Percentiles rank a stretch among this genome's conserved stretches.
Conservation (phyloP, 2,113 vertebrate species). For the Myiozetetes cayanensis region DNA sequence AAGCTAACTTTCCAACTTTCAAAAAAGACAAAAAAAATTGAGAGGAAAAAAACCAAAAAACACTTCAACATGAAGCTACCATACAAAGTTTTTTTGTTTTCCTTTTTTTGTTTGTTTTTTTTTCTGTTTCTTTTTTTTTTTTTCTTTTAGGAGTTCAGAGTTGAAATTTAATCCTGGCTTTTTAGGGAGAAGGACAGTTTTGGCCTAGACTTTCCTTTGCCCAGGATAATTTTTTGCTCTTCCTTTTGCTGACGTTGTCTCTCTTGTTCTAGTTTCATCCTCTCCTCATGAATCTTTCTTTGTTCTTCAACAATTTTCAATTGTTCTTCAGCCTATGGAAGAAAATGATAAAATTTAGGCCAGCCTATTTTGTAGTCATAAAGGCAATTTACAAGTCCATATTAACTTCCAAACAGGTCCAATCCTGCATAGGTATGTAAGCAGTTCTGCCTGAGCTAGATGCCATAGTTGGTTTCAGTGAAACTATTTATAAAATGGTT, state of each 20-base stretch:
- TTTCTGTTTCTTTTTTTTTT: slow-evolving; percentile 26
- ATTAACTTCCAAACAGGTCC: slow-evolving; percentile 15
- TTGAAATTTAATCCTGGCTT: slow-evolving; percentile 87
- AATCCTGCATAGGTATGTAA: not conserved
- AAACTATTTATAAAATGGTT: not conserved
- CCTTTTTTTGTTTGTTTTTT: slow-evolving; percentile 26
- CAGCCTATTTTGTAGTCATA: not conserved
- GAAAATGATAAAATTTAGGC: slow-evolving; percentile 48
- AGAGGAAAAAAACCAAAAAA: not conserved
- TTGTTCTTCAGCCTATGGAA: slow-evolving; percentile 94
- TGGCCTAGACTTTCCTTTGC: slow-evolving; percentile 98
- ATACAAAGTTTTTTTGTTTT: slow-evolving; percentile 76
- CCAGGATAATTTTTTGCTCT: slow-evolving; percentile 99
- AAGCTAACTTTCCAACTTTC: slow-evolving; percentile 81
- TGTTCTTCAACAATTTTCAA: slow-evolving; percentile 99
- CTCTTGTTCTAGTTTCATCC: slow-evolving; percentile 99
- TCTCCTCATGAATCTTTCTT: slow-evolving; percentile 99
- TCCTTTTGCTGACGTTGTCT: slow-evolving; percentile 98
- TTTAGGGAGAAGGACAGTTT: slow-evolving; percentile 98
- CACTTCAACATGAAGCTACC: slow-evolving; percentile 98
- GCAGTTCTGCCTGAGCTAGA: not conserved
- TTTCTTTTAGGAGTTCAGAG: slow-evolving; percentile 78
- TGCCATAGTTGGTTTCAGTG: not conserved
- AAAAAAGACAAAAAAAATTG: slow-evolving; percentile 42
- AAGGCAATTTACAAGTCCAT: not conserved